Evolutionary conservation across 2,888 invertebrate species (phyloP).

Genomic region (Synergus gifuensis): DNA sequence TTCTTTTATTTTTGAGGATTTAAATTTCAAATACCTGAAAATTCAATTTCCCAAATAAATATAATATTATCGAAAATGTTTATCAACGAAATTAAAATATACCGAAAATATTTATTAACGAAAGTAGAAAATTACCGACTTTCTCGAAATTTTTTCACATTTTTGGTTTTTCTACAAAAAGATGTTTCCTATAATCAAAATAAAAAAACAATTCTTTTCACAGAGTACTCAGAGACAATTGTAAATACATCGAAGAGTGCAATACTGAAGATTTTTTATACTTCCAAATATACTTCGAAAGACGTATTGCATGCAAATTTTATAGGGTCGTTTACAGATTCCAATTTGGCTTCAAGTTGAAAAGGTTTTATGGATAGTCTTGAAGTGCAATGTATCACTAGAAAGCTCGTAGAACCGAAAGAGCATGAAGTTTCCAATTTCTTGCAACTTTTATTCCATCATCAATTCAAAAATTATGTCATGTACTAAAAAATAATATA

Average conservation of each 20-base stretch:
- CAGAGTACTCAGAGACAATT: not conserved
- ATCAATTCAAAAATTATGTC: slow-evolving; percentile 3
- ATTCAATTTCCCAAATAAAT: too few species aligned
- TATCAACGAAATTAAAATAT: too few species aligned
- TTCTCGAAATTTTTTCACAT: too few species aligned
- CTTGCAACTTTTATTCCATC: slow-evolving; percentile 21
- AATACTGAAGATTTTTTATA: not conserved
- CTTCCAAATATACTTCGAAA: not conserved
- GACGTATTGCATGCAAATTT: slow-evolving; percentile 36
- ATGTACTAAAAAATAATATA: not conserved
- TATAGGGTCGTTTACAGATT: slow-evolving; percentile 33
- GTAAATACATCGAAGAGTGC: not conserved
- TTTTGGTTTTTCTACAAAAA: too few species aligned
- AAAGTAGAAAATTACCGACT: too few species aligned
- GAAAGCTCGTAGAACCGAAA: slow-evolving; percentile 18
- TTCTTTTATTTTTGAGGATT: too few species aligned
- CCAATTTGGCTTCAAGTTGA: slow-evolving; percentile 23
- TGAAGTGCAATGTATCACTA: slow-evolving; percentile 18
- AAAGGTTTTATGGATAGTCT: slow-evolving; percentile 25
- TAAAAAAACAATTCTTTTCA: too few species aligned
- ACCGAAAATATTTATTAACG: too few species aligned
- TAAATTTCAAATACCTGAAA: too few species aligned
- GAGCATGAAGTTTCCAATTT: slow-evolving; percentile 28
- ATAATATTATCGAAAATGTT: too few species aligned
- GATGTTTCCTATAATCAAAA: too few species aligned